These are phyloP conservation scores for Dicycla oo DNA, from an alignment of 2,888 invertebrate genomes.

Conservation along the genomic window DNA sequence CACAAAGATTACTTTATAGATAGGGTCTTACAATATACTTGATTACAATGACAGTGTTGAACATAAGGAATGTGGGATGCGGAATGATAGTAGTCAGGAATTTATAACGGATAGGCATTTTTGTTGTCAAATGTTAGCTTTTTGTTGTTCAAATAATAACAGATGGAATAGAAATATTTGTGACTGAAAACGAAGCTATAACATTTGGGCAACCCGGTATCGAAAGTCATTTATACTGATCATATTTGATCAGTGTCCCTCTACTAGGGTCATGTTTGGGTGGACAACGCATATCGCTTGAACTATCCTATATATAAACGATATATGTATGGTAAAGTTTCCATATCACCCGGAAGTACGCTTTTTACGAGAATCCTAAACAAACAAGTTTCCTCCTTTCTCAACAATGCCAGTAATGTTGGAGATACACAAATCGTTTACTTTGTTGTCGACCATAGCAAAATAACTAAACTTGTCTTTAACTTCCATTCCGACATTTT, in stretches of 20 bases:
- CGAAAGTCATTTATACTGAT: neutral
- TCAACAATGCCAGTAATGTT: constrained; percentile 18
- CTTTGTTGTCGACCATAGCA: constrained; percentile 6
- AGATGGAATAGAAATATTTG: constrained; percentile 18
- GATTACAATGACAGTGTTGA: constrained; percentile 56
- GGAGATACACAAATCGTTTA: constrained; percentile 4
- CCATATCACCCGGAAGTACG: constrained; percentile 18
- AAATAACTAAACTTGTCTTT: constrained; percentile 19
- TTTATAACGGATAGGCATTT: constrained; percentile 4
- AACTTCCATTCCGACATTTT: constrained; percentile 24
- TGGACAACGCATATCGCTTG: constrained; percentile 1
- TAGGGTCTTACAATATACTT: constrained; percentile 52
- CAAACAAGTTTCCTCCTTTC: constrained; percentile 29
- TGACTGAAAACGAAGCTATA: neutral
- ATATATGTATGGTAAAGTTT: constrained; percentile 35
- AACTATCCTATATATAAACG: too few species aligned
- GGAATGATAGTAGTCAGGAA: constrained; percentile 25
- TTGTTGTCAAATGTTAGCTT: neutral
- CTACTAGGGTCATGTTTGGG: constrained; percentile 15
- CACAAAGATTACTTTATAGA: constrained; percentile 61
- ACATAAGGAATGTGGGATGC: constrained; percentile 39
- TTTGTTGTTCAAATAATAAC: constrained; percentile 17
- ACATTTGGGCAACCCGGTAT: constrained; percentile 19
- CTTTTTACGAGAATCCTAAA: constrained; percentile 41
- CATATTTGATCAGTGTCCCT: constrained; percentile 25